Percentiles rank a stretch among this genome's conserved stretches.
These are phyloP conservation scores for Enteromius radiatus DNA, from an alignment of 2,797 vertebrate genomes.

Conservation along the genomic window DNA sequence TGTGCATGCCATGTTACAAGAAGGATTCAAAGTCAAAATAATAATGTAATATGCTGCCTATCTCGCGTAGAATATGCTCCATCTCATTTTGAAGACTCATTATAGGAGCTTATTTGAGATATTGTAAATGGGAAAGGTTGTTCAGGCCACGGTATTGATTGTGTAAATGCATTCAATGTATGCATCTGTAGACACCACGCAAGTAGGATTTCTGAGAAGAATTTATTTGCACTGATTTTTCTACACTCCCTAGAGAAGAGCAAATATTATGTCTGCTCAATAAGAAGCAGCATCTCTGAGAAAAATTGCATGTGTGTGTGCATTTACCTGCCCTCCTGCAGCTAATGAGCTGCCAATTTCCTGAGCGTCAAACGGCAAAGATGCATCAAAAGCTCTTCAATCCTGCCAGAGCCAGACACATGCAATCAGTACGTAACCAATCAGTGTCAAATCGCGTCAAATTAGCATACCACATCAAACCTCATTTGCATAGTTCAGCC, in stretches of 20 bases:
- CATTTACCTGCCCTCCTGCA: constrained; percentile 38
- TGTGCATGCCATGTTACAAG: constrained; percentile 14
- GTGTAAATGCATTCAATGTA: constrained; percentile 44
- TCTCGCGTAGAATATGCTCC: neutral
- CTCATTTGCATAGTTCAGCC: constrained; percentile 42
- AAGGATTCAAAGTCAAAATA: constrained; percentile 39
- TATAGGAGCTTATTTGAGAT: constrained; percentile 31
- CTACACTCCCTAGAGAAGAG: constrained; percentile 29
- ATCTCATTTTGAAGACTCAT: constrained; percentile 37
- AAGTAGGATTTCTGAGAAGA: constrained; percentile 20
- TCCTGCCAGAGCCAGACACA: constrained; percentile 42
- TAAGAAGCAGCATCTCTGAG: neutral
- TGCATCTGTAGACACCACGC: constrained; percentile 26
- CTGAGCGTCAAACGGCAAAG: constrained; percentile 27
- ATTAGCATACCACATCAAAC: constrained; percentile 38
- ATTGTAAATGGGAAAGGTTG: constrained; percentile 46
- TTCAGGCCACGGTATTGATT: constrained; percentile 43
- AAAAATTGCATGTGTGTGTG: constrained; percentile 30
- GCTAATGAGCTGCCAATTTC: constrained; percentile 47
- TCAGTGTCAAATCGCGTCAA: constrained; percentile 29
- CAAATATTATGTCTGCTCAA: constrained; percentile 32
- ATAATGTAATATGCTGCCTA: constrained; percentile 27
- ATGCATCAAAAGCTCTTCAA: constrained; percentile 40
- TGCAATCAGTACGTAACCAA: constrained; percentile 41
- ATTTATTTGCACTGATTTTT: constrained; percentile 41